Evolutionary conservation across 2,797 vertebrate species (phyloP).

Genomic region (Eospalax fontanierii): DNA sequence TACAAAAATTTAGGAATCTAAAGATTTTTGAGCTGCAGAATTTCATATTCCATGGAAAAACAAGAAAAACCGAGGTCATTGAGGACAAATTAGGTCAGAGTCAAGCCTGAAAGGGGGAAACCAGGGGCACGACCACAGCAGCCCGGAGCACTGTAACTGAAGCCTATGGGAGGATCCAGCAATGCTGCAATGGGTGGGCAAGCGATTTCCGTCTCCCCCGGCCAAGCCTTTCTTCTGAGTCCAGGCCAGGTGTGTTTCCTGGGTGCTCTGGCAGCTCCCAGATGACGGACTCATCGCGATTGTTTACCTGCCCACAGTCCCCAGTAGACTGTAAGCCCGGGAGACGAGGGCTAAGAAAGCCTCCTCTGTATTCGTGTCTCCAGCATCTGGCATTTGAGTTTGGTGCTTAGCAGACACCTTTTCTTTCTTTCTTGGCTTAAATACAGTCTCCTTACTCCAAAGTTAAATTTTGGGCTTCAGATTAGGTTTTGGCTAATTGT

Average conservation of each 20-base stretch:
- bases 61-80: neutral
- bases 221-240: neutral
- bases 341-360: neutral
- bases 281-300: neutral
- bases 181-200: neutral
- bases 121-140: neutral
- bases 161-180: neutral
- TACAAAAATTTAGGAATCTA: neutral
- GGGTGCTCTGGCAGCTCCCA: neutral
- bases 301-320: slow-evolving; percentile 50
- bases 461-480: neutral
- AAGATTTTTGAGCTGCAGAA: neutral
- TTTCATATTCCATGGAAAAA: neutral
- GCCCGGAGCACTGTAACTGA: neutral
- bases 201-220: neutral
- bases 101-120: neutral
- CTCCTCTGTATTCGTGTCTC: slow-evolving; percentile 32
- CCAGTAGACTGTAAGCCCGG: neutral
- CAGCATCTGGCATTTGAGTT: neutral
- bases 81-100: neutral
- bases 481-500: neutral
- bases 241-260: neutral
- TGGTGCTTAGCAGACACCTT: neutral
- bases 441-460: neutral
- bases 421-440: neutral